Evolutionary conservation across 2,888 invertebrate genomes (phyloP), one percentile per base, ranked within the genome.

Genomic region (Nudaria mundana): DNA sequence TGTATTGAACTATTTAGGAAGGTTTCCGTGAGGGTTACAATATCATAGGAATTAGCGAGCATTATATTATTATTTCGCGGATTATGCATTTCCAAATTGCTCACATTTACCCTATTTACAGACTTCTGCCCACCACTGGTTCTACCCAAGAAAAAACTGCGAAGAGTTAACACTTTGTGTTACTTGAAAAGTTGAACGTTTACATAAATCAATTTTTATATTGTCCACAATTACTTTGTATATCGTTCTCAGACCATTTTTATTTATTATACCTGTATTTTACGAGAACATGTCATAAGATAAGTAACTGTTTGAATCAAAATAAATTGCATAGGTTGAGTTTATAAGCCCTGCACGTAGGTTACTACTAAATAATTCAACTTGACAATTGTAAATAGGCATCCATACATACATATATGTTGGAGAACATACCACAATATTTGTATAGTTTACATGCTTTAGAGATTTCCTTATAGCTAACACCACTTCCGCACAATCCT

Each of bases 1-100:
- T 36, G 13, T 36, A 36, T 15, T 11, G 35, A 35, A 8, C 35
- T 35, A 20, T 20, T 28, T 3, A 35, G 35, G 13, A 35, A 35
- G 3, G 35, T 30, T 30, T 30, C 20, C 2, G 35, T 40, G 1
- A 35, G 30, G 11, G 18, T 12, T 10, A 35, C 14, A n/a, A 34
- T 7, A 18, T 35, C 40, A 30, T 18, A 18, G 3, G 18, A 18
- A 5, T 18, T 18, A 18, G 5, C 5, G 3, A 18, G 3, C 18
- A 10, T 2, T 10, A 11, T 8, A 28, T 4, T 26, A 18, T 34
- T 34, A 34, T 29, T 29, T 15, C 8, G 5, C 2, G 16, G 5
- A 3, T 14, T 28, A 10, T 12, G 22, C 5, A 22, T n/a, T 4
- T 33, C 15, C 13, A 7, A 16, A 3, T 25, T 33, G 14, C 1